Percentiles rank a stretch among this genome's conserved stretches.
phyloP scores from a whole-genome alignment of 2,113 vertebrate species.

The Trematocara unimaculatum region DNA sequence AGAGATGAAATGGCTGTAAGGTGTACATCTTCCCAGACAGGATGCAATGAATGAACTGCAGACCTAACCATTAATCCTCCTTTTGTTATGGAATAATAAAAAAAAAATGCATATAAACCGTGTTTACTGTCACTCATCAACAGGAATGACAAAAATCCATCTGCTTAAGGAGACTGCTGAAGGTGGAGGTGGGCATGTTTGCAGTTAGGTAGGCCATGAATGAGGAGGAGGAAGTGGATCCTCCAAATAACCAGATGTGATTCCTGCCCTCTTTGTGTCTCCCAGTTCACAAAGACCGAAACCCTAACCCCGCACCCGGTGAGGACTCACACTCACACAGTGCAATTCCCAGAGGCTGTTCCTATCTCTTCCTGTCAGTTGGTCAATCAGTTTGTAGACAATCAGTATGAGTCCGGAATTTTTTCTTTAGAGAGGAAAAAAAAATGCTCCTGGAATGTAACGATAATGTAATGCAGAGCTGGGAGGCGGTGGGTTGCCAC shows the following conservation, averaged over 20 bases:
- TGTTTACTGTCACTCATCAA: neutral
- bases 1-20: slow-evolving; percentile 24
- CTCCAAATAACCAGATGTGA: slow-evolving; percentile 53
- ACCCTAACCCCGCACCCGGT: slow-evolving; percentile 7
- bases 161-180: neutral
- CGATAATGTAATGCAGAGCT: slow-evolving; percentile 43
- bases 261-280: slow-evolving; percentile 52
- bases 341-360: slow-evolving; percentile 31
- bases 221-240: neutral
- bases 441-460: slow-evolving; percentile 37
- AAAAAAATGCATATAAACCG: neutral
- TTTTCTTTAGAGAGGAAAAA: slow-evolving; percentile 6
- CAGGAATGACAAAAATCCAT: neutral
- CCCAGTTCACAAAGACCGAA: slow-evolving; percentile 54
- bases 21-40: slow-evolving; percentile 14
- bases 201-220: neutral
- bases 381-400: slow-evolving; percentile 52
- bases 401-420: slow-evolving; percentile 33
- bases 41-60: neutral
- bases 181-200: slow-evolving; percentile 1
- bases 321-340: neutral
- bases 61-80: neutral
- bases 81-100: neutral
- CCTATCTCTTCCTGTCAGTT: slow-evolving; percentile 51
- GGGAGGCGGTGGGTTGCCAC: slow-evolving; percentile 24